Conservation (phyloP, 2,113 vertebrate genomes). For the Pelecanoides urinatrix region DNA sequence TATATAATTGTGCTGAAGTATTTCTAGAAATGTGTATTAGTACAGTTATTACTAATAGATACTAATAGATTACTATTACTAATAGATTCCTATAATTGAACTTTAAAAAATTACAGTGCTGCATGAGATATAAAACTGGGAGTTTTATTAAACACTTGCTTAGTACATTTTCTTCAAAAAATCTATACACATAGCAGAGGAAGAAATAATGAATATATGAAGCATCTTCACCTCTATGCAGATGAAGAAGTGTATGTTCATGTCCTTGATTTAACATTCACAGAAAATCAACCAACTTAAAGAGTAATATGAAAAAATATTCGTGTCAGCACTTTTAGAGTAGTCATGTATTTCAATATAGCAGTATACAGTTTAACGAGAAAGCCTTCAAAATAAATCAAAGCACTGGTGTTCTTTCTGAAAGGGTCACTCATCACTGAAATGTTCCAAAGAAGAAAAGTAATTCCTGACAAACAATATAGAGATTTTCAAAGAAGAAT, state of each 20-base stretch:
- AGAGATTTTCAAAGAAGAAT: constrained; percentile 9
- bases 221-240: constrained; percentile 51
- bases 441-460: constrained; percentile 30
- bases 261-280: constrained; percentile 72
- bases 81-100: background rate
- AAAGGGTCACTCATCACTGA: background rate
- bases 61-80: too few species aligned
- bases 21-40: background rate
- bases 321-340: constrained; percentile 66
- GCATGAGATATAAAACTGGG: background rate
- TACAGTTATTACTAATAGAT: background rate
- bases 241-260: constrained; percentile 26
- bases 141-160: constrained; percentile 27
- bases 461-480: constrained; percentile 32
- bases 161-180: background rate
- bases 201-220: constrained; percentile 36
- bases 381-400: constrained; percentile 67
- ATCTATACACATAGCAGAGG: background rate
- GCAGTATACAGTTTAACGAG: constrained; percentile 56
- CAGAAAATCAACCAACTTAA: constrained; percentile 66
- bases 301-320: constrained; percentile 52
- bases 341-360: constrained; percentile 62
- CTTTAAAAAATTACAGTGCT: background rate
- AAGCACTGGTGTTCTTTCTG: background rate
- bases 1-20: constrained; percentile 11